A percentile compares a stretch with the other conserved stretches of the same genome.
phyloP scores from a whole-genome alignment of 1,140 invertebrate species.

The Drosophila orena region DNA sequence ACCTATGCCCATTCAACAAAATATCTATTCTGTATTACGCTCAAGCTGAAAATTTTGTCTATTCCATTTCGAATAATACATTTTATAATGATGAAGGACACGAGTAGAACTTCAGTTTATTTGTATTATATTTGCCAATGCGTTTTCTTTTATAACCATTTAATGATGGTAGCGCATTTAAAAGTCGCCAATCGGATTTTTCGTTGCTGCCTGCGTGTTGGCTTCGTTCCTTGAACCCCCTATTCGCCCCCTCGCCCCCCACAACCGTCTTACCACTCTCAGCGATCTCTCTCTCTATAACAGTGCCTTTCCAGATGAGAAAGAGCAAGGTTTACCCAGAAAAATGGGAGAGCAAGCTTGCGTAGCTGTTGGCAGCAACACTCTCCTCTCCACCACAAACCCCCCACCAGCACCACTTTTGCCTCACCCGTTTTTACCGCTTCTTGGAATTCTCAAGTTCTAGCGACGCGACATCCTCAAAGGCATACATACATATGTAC shows the following conservation, averaged over 20 bases:
- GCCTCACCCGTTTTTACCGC: neutral
- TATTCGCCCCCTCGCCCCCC: neutral
- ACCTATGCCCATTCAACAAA: neutral
- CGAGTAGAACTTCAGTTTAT: neutral
- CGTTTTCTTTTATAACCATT: neutral
- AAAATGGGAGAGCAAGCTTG: constrained; percentile 31
- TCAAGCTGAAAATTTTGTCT: neutral
- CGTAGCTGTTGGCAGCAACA: constrained; percentile 20
- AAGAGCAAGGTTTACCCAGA: constrained; percentile 14
- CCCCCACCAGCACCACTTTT: neutral
- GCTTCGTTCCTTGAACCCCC: constrained; percentile 40
- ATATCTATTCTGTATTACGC: neutral
- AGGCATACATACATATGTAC: neutral
- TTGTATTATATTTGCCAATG: neutral
- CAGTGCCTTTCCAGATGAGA: constrained; percentile 36
- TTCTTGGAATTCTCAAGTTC: constrained; percentile 31
- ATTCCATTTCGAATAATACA: neutral
- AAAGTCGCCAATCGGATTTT: neutral
- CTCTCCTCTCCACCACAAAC: neutral
- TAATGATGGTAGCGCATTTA: neutral
- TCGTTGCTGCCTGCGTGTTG: constrained; percentile 22
- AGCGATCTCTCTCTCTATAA: constrained; percentile 19
- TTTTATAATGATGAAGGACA: neutral
- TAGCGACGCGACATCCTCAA: constrained; percentile 39
- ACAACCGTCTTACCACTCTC: constrained; percentile 5